These are phyloP conservation scores for Porites lutea DNA, from an alignment of 64 coral and sea anemone species.

Conservation along the genomic window DNA sequence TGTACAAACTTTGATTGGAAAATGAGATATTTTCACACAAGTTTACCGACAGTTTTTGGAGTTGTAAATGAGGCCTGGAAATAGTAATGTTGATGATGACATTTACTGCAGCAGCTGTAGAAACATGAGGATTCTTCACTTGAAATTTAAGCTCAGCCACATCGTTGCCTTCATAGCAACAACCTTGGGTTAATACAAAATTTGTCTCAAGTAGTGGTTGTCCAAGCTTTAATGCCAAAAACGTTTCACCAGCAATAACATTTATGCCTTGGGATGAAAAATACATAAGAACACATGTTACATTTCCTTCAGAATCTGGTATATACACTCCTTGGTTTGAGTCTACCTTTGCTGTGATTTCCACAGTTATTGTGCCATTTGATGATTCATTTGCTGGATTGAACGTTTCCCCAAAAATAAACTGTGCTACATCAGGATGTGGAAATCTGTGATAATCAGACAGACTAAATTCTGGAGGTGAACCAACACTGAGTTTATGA, in stretches of 20 bases:
- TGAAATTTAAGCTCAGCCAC: conserved; percentile 33
- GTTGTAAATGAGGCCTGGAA: background rate
- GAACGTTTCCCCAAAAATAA: conserved; percentile 55
- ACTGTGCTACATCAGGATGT: conserved; percentile 51
- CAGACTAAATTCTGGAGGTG: background rate
- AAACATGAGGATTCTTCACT: conserved; percentile 65
- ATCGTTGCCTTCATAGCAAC: conserved; percentile 59
- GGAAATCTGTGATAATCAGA: conserved; percentile 38
- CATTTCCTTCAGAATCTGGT: conserved; percentile 62
- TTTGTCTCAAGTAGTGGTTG: conserved; percentile 50
- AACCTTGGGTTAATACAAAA: conserved; percentile 11
- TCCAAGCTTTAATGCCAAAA: conserved; percentile 42
- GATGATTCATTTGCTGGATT: conserved; percentile 15
- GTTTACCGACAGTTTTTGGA: background rate
- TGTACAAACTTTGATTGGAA: background rate
- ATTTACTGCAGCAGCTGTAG: conserved; percentile 50
- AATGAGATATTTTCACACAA: conserved; percentile 25
- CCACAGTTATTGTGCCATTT: conserved; percentile 40
- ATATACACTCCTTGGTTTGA: conserved; percentile 27
- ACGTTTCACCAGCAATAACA: background rate
- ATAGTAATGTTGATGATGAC: conserved; percentile 21
- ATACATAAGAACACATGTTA: conserved; percentile 56
- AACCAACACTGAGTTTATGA: conserved; percentile 6
- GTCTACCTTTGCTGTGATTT: conserved; percentile 42
- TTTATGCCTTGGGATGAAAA: conserved; percentile 19